Percentiles rank a stretch among this genome's conserved stretches.
These are phyloP conservation scores for Trichonephila clavata DNA, from an alignment of 1,140 invertebrate species.

Conservation along the genomic window DNA sequence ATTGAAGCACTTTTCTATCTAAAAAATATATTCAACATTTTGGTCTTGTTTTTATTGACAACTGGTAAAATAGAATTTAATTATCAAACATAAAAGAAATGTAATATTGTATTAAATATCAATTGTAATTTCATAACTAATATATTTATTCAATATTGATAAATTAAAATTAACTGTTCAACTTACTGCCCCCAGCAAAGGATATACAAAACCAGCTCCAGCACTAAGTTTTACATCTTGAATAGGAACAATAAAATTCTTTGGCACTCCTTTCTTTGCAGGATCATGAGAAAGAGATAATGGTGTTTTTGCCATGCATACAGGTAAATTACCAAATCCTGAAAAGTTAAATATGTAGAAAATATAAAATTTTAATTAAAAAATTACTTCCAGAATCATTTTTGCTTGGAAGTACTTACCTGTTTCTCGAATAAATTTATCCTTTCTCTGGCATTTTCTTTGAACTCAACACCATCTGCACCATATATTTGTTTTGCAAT, in stretches of 20 bases:
- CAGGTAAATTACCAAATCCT: constrained; percentile 94
- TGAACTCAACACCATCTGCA: constrained; percentile 91
- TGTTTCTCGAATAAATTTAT: constrained; percentile 82
- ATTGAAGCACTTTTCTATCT: too few relatives aligned
- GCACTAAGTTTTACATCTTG: constrained; percentile 94
- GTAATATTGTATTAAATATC: too few relatives aligned
- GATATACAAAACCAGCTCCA: constrained; percentile 97
- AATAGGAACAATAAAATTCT: constrained; percentile 92
- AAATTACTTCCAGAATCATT: not conserved
- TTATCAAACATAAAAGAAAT: too few relatives aligned
- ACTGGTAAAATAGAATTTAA: too few relatives aligned
- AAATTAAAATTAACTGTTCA: not conserved
- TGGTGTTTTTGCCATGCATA: constrained; percentile 99
- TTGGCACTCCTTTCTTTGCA: constrained; percentile 93
- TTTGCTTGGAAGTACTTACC: constrained; percentile 13
- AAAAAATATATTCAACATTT: too few relatives aligned
- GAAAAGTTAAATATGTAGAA: constrained; percentile 76
- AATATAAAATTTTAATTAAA: not conserved
- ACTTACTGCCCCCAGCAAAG: constrained; percentile 93
- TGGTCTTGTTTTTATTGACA: too few relatives aligned
- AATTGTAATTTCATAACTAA: too few relatives aligned
- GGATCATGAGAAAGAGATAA: constrained; percentile 95
- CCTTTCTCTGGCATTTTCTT: constrained; percentile 84
- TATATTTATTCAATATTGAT: too few relatives aligned
- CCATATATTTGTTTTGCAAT: constrained; percentile 98